A percentile compares a stretch with the other conserved stretches of the same genome.
These are phyloP conservation scores for Coregonus sp. DNA, from an alignment of 2,797 vertebrate genomes.

Conservation along the genomic window DNA sequence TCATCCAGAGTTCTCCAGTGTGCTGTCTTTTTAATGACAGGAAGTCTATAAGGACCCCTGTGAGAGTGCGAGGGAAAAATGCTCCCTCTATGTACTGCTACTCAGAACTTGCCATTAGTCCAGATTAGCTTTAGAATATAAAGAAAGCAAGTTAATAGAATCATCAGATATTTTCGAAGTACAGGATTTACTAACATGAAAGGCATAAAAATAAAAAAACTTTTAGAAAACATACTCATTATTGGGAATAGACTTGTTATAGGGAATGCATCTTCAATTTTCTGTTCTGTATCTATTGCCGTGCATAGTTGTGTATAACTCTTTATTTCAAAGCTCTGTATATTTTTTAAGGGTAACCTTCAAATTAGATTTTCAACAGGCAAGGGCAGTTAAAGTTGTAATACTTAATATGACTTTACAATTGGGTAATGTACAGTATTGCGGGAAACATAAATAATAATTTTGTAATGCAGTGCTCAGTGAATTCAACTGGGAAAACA, in stretches of 20 bases:
- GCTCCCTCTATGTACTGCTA: conserved; percentile 60
- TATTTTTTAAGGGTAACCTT: background rate
- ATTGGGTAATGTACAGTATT: background rate
- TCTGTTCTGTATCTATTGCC: background rate
- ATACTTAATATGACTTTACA: background rate
- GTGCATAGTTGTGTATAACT: background rate
- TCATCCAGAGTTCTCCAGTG: conserved; percentile 62
- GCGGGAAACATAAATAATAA: background rate
- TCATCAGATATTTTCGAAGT: background rate
- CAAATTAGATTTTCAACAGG: background rate
- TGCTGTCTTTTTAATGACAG: conserved; percentile 77
- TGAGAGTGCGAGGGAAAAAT: conserved; percentile 53
- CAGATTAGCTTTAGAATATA: conserved; percentile 15
- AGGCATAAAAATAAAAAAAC: background rate
- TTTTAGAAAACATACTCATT: background rate
- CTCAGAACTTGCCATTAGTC: conserved; percentile 33
- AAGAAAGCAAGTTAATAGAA: background rate
- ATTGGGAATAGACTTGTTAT: background rate
- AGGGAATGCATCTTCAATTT: background rate
- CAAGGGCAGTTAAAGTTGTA: background rate
- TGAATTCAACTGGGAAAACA: background rate
- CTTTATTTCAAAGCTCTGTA: background rate
- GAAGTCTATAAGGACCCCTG: conserved; percentile 65
- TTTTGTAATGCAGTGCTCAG: background rate
- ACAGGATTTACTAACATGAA: background rate